Conservation (phyloP, 2,113 vertebrate species). For the Tautogolabrus adspersus region DNA sequence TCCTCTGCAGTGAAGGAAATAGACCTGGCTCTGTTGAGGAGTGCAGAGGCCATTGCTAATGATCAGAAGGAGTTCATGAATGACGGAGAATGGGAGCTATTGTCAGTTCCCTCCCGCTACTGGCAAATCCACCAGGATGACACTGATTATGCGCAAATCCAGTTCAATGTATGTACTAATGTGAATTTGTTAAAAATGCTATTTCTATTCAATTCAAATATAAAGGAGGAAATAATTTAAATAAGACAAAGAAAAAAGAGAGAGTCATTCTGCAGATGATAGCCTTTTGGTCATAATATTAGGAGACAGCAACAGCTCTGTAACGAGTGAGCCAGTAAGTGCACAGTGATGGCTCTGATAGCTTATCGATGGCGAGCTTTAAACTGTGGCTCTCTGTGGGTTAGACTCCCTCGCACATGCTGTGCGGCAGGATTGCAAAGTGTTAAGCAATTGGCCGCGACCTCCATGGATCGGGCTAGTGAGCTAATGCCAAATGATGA, state of each 20-base stretch:
- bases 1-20: slow-evolving; percentile 85
- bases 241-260: background rate
- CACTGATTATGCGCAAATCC: slow-evolving; percentile 87
- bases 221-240: background rate
- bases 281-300: too few relatives aligned
- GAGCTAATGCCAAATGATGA: slow-evolving; percentile 79
- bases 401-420: slow-evolving; percentile 8
- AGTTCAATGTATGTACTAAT: slow-evolving; percentile 82
- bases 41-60: slow-evolving; percentile 79
- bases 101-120: slow-evolving; percentile 86
- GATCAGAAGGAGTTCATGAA: slow-evolving; percentile 86
- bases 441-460: slow-evolving; percentile 73
- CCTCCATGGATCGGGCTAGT: slow-evolving; percentile 68
- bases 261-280: background rate
- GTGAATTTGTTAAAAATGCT: background rate
- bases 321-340: slow-evolving; percentile 28
- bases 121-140: slow-evolving; percentile 72
- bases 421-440: slow-evolving; percentile 60
- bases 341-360: slow-evolving; percentile 43
- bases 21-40: slow-evolving; percentile 87
- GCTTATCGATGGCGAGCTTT: slow-evolving; percentile 57
- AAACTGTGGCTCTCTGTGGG: slow-evolving; percentile 37
- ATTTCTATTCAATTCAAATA: background rate
- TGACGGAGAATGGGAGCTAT: slow-evolving; percentile 89
- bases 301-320: background rate